Base-by-base conservation (phyloP, 1,140 invertebrate genomes). In the Lerema accius region DNA sequence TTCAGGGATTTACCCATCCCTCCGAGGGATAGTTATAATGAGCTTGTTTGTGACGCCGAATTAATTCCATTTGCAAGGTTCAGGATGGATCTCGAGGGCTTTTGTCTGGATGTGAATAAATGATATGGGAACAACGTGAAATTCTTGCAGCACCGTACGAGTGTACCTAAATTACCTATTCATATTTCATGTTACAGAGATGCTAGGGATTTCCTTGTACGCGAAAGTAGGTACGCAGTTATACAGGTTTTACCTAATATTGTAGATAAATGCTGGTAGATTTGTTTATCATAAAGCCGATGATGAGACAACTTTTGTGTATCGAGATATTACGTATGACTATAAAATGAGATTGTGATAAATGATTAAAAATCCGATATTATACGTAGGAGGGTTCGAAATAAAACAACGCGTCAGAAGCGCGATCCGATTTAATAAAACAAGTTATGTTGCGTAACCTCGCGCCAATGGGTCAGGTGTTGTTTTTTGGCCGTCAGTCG, bases 1-100 rank as follows among this genome's bases (percentile, higher is more conserved):
- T 78, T 79, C 76, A 81, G 68, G 69, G 69, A 68, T 73, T 76
- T 70, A 43, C 51, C 53, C 65, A 46, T 59, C 55, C 50, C 53
- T 59, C 46, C 14, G 53, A 71, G 76, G 71, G 71, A 73, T 73
- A 76, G 75, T 76, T 77, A 69, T 80, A 74, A 79, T 65, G 67
- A 65, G 65, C 66, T 67, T 48, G 48, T 42, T 62, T 53, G 59
- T 53, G 67, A 58, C 45, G 50, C 55, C 37, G 63, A 71, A 71
- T 72, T 72, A 77, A 74, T 74, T 71, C 60, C 53, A 62, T 71
- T 69, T 67, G 63, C 62, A 55, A 65, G 58, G 56, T 71, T 59
- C 32, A 32, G 9, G 42, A 45, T 56, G 51, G 32, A 46, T 46
- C 45, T 32, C 23, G 46, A 14, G 26, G 2, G 46, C 49, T 61